A percentile compares a stretch with the other conserved stretches of the same genome.
Evolutionary conservation across 2,888 invertebrate genomes (phyloP).

Genomic region (Eugnorisma glareosa): DNA sequence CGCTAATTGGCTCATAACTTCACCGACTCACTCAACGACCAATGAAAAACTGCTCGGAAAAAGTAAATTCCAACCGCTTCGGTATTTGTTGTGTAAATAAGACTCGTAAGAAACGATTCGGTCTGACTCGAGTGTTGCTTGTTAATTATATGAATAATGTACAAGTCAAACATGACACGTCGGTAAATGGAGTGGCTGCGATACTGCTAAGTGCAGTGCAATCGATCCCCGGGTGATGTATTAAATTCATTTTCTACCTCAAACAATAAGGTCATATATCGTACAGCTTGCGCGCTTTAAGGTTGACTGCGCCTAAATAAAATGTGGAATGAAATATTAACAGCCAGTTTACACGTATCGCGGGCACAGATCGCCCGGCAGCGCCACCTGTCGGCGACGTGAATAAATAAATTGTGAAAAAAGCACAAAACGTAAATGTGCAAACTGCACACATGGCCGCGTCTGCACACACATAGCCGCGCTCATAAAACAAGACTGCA

Average conservation of each 20-base stretch:
- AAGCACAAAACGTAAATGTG: slow-evolving; percentile 70
- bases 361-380: slow-evolving; percentile 77
- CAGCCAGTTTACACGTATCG: slow-evolving; percentile 84
- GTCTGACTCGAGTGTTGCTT: slow-evolving; percentile 42
- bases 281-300: slow-evolving; percentile 66
- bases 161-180: slow-evolving; percentile 26
- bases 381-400: slow-evolving; percentile 86
- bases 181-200: slow-evolving; percentile 31
- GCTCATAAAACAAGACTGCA: slow-evolving; percentile 70
- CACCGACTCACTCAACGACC: slow-evolving; percentile 62
- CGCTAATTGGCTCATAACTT: slow-evolving; percentile 78
- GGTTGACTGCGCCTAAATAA: slow-evolving; percentile 79
- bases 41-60: slow-evolving; percentile 66
- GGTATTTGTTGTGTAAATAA: slow-evolving; percentile 63
- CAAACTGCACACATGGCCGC: slow-evolving; percentile 67
- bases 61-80: slow-evolving; percentile 55
- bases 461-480: slow-evolving; percentile 57
- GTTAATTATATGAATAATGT: slow-evolving; percentile 58
- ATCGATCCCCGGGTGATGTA: slow-evolving; percentile 20
- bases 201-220: slow-evolving; percentile 20
- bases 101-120: slow-evolving; percentile 53
- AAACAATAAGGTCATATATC: slow-evolving; percentile 70
- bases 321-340: slow-evolving; percentile 83
- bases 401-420: slow-evolving; percentile 80
- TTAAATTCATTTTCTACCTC: slow-evolving; percentile 43